Evolutionary conservation across 2,888 invertebrate genomes (phyloP), one percentile per base, ranked within the genome.

Genomic region (Himalopsyche anomala): DNA sequence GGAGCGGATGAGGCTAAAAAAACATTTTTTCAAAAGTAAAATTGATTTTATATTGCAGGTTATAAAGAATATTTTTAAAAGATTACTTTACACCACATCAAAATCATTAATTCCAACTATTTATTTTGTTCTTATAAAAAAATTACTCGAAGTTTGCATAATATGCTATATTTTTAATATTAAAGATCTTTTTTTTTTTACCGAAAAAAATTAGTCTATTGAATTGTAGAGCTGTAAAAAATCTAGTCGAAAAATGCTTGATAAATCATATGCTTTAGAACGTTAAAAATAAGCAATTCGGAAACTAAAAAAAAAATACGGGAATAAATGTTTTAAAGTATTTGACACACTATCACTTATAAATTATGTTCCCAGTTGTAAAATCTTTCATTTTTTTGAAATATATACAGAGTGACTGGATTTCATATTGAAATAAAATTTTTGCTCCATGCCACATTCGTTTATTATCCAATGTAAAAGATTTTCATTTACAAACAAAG

Each of bases 401-500:
- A 36, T 38, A 74, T 74, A 12, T 74, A 74, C 74, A 74, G 11
- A 38, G 74, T 2, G 11, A 74, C 11, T 38, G 36, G 74, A 74
- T 38, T 38, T 15, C n/a, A 11, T 74, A 38, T 15, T 74, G 12
- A 36, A 74, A 74, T 5, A 15, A 28, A 74, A 74, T 11, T 2
- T 19, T 38, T 74, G 74, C 38, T 74, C 38, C 74, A 38, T 74
- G 38, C 0, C 74, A 74, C 38, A 17, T 74, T 74, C 38, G 6
- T 62, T 19, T 62, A 62, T 28, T 6, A 74, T 74, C 15, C 74
- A 19, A 38, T 38, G 28, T 69, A 8, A 2, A 45, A 69, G 69
- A 74, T 74, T 74, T 74, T 36, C 74, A 74, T 54, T 82, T 69
- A 86, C 86, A 86, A 84, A 82, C 84, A 86, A 86, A 86, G 86